Evolutionary conservation across 2,797 vertebrate genomes (phyloP).

Genomic region (Syncerus caffer): DNA sequence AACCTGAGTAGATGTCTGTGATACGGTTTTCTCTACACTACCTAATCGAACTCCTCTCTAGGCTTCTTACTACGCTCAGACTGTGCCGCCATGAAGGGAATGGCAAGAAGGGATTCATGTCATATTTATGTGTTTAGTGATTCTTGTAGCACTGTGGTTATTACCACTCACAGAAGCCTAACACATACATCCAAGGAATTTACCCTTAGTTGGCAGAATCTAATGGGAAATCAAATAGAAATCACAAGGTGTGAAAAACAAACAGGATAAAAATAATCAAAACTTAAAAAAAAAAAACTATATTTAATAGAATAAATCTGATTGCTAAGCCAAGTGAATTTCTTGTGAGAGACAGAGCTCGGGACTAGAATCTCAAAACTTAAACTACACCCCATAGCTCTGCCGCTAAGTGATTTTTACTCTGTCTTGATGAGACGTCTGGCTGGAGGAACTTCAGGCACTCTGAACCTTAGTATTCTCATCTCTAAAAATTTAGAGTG

Average conservation of each 20-base stretch:
- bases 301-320: conserved; percentile 32
- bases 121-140: conserved; percentile 18
- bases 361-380: not conserved
- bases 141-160: not conserved
- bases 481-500: not conserved
- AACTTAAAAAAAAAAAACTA: not conserved
- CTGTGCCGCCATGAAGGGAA: not conserved
- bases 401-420: not conserved
- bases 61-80: not conserved
- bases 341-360: not conserved
- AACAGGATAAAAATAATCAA: conserved; percentile 51
- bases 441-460: not conserved
- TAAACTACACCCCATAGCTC: not conserved
- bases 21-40: not conserved
- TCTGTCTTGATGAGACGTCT: not conserved
- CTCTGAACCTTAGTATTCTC: not conserved
- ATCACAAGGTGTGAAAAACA: conserved; percentile 60
- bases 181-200: not conserved
- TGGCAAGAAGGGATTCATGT: not conserved
- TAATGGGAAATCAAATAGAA: conserved; percentile 65
- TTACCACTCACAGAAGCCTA: conserved; percentile 33
- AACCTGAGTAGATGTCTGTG: not conserved
- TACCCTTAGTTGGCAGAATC: conserved; percentile 25
- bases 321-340: conserved; percentile 2
- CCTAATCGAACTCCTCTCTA: not conserved